Conservation (phyloP, 2,888 invertebrate species). For the Xestia ashworthii region DNA sequence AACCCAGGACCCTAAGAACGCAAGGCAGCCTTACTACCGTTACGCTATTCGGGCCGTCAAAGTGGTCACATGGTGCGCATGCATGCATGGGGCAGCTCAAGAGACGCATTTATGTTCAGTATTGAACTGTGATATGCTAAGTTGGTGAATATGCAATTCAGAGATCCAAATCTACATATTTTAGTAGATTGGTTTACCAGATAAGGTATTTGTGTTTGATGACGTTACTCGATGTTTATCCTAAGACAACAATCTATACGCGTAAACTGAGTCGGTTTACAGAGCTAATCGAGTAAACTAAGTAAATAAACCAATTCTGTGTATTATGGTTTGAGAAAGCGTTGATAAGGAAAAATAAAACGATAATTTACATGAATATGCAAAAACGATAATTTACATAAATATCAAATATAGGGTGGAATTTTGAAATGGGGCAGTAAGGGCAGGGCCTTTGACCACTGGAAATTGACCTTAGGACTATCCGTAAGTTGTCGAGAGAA, state of each 20-base stretch:
- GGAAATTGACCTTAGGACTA: neutral
- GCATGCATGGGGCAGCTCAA: neutral
- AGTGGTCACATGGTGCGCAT: neutral
- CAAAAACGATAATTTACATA: neutral
- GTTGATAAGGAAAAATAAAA: neutral
- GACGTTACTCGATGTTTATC: slow-evolving; percentile 13
- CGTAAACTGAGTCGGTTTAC: slow-evolving; percentile 7
- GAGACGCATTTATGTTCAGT: neutral
- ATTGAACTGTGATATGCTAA: neutral
- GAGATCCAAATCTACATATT: neutral
- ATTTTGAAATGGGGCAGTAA: neutral
- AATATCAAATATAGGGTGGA: neutral
- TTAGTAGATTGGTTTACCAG: neutral
- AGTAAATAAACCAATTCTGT: neutral
- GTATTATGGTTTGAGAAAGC: neutral
- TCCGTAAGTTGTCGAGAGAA: neutral
- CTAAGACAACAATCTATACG: slow-evolving; percentile 5
- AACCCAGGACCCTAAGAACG: too few relatives aligned
- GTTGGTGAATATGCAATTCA: neutral
- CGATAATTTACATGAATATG: too few relatives aligned
- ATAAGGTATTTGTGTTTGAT: slow-evolving; percentile 4
- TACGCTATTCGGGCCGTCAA: too few relatives aligned
- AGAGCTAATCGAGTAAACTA: slow-evolving; percentile 12
- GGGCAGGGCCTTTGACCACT: neutral
- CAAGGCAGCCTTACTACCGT: too few relatives aligned